These are phyloP conservation scores for Cyclophora albipunctata DNA, from an alignment of 2,888 invertebrate species.

Conservation along the genomic window DNA sequence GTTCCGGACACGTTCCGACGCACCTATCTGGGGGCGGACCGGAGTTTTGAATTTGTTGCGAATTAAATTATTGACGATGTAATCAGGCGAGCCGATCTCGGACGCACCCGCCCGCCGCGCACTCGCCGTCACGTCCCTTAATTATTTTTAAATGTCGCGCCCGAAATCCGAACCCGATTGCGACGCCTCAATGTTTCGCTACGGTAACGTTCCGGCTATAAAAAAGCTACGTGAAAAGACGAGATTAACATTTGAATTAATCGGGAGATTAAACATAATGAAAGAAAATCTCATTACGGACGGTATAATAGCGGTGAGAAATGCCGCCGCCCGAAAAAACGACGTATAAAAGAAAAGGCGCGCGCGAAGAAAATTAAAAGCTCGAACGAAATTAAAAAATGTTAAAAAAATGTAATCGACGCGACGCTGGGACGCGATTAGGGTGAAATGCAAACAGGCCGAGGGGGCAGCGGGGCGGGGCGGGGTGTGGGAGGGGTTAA, in stretches of 20 bases:
- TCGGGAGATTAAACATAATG: slow-evolving; percentile 76
- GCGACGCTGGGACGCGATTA: slow-evolving; percentile 63
- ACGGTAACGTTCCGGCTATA: slow-evolving; percentile 55
- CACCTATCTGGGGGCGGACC: slow-evolving; percentile 65
- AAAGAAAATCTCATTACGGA: slow-evolving; percentile 74
- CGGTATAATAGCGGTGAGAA: slow-evolving; percentile 72
- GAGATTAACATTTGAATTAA: slow-evolving; percentile 75
- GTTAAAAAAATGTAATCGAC: slow-evolving; percentile 74
- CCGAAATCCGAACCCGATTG: slow-evolving; percentile 48
- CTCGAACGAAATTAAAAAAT: slow-evolving; percentile 72
- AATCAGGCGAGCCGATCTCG: slow-evolving; percentile 56
- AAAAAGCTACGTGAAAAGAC: slow-evolving; percentile 63
- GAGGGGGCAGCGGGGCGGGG: slow-evolving; percentile 19
- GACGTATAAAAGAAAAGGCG: slow-evolving; percentile 62
- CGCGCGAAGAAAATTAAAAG: slow-evolving; percentile 72
- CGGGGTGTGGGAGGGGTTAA: slow-evolving; percentile 24
- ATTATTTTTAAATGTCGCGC: slow-evolving; percentile 64
- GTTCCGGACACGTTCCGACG: slow-evolving; percentile 69
- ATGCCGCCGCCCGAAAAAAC: slow-evolving; percentile 54
- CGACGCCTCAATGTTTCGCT: slow-evolving; percentile 45
- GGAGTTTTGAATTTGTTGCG: slow-evolving; percentile 71
- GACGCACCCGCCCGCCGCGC: slow-evolving; percentile 28
- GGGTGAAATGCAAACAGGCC: slow-evolving; percentile 62
- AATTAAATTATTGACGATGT: slow-evolving; percentile 73
- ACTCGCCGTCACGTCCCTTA: slow-evolving; percentile 58